These are phyloP conservation scores for Phortica okadai DNA, from an alignment of 2,888 invertebrate genomes.

Conservation along the genomic window DNA sequence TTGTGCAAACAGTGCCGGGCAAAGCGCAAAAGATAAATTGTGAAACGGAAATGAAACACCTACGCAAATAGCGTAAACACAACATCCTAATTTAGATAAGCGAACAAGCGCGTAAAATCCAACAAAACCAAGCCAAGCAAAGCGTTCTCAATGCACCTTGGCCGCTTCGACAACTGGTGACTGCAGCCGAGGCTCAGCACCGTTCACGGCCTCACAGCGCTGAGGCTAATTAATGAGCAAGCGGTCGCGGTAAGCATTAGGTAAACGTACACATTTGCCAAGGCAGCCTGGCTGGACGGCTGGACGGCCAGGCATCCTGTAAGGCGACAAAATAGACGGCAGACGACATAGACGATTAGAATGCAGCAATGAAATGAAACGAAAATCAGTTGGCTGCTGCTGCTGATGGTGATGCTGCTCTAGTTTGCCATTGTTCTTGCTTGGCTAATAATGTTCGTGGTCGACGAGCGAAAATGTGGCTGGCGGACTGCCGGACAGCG, in stretches of 20 bases:
- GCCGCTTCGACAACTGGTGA: too few species aligned
- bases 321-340: too few species aligned
- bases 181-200: too few species aligned
- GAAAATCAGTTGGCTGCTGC: not conserved
- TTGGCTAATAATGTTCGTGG: constrained; percentile 18
- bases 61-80: constrained; percentile 70
- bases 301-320: too few species aligned
- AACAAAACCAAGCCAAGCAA: not conserved
- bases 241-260: too few species aligned
- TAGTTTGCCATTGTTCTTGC: constrained; percentile 58
- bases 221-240: too few species aligned
- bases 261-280: too few species aligned
- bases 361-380: too few species aligned
- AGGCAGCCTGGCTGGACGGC: too few species aligned
- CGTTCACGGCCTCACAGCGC: too few species aligned
- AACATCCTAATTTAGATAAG: constrained; percentile 72
- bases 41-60: constrained; percentile 74
- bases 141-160: not conserved
- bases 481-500: not conserved
- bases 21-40: constrained; percentile 56
- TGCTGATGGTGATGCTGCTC: constrained; percentile 50
- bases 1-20: constrained; percentile 18
- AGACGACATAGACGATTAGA: too few species aligned
- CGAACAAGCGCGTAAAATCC: constrained; percentile 44
- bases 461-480: not conserved